Conservation (phyloP, 2,113 vertebrate species). For the Balaenoptera acutorostrata region DNA sequence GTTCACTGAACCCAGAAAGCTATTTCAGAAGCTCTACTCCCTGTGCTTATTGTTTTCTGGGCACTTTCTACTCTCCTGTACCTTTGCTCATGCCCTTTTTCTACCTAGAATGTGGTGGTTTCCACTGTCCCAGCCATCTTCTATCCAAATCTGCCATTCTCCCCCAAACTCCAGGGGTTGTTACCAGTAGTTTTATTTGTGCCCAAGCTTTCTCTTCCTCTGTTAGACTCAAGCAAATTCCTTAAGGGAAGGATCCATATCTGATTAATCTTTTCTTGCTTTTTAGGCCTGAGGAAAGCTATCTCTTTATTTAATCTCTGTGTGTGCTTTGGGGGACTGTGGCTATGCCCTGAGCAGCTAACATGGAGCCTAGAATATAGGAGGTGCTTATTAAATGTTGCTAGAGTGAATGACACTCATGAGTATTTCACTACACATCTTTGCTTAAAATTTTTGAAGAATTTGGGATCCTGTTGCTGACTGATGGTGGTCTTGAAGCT, state of each 20-base stretch:
- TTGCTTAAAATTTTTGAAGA: background rate
- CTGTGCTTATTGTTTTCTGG: background rate
- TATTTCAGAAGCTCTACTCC: background rate
- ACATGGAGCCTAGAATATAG: background rate
- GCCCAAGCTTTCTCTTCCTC: background rate
- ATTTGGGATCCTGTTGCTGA: background rate
- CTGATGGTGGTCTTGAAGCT: background rate
- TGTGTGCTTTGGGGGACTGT: background rate
- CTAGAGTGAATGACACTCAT: background rate
- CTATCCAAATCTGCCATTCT: background rate
- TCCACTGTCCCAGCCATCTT: background rate
- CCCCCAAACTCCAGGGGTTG: fast-evolving
- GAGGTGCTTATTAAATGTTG: background rate
- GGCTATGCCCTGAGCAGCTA: background rate
- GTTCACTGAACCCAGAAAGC: background rate
- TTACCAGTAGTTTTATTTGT: background rate
- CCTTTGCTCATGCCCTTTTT: background rate
- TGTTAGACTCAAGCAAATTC: background rate
- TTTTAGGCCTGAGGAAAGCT: background rate
- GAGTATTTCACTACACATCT: background rate
- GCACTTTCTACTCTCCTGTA: background rate
- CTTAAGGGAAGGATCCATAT: background rate
- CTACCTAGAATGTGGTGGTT: fast-evolving
- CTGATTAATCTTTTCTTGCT: background rate
- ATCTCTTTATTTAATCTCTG: background rate